Percentiles rank a stretch among this genome's conserved stretches.
Evolutionary conservation across 2,888 invertebrate species (phyloP).

Genomic region (Ferrisia virgata): DNA sequence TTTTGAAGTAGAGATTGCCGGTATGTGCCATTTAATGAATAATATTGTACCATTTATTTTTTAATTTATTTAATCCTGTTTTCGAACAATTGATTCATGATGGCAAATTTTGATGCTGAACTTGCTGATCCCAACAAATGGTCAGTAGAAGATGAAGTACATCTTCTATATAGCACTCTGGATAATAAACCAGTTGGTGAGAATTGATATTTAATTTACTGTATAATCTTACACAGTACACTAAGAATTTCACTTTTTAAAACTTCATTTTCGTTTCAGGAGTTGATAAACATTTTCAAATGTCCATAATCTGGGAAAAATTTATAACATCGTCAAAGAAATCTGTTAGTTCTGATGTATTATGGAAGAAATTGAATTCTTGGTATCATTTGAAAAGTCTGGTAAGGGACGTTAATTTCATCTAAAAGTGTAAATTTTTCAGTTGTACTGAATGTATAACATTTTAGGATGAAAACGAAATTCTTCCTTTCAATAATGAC

Average conservation of each 20-base stretch:
- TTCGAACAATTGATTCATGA: not conserved
- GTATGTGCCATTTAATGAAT: no score
- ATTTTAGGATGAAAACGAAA: constrained; percentile 25
- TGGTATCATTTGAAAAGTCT: constrained; percentile 38
- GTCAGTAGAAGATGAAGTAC: constrained; percentile 37
- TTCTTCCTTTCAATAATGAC: not conserved
- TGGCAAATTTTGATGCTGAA: constrained; percentile 16
- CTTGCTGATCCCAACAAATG: constrained; percentile 32
- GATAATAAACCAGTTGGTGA: constrained; percentile 41
- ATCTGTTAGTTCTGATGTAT: constrained; percentile 19
- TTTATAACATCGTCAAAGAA: not conserved
- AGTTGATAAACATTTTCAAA: constrained; percentile 38
- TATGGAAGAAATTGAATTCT: constrained; percentile 37
- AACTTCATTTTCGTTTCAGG: not conserved
- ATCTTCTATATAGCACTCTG: constrained; percentile 19
- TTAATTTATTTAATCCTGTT: no score
- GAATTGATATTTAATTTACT: not conserved
- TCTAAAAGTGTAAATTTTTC: no score
- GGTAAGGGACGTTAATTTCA: not conserved
- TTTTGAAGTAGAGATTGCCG: no score
- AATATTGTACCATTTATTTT: no score
- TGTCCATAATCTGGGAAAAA: constrained; percentile 37
- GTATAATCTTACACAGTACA: no score
- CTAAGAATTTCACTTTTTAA: not conserved
- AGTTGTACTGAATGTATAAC: not conserved